Base-by-base conservation (phyloP, 1,140 invertebrate genomes). In the Calliopsis andreniformis region DNA sequence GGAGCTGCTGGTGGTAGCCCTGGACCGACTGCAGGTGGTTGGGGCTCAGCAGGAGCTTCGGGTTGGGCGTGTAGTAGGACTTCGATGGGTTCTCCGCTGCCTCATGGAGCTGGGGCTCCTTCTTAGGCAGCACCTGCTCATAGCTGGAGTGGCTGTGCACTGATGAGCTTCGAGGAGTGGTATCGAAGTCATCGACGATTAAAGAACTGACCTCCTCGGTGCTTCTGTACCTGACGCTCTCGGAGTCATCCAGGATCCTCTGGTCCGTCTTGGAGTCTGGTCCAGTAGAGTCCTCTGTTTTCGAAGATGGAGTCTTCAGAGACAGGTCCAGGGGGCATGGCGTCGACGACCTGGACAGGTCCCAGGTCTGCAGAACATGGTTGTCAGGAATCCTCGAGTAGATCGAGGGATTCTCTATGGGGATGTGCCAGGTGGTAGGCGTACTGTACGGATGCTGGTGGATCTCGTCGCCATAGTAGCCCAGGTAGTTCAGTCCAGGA, bases 291-390 rank as follows among this genome's bases (percentile, higher is more conserved):
- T 90, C 88, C 49, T 69, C 80, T 10, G 63, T 73, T 12, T 64
- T 77, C 7, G 87, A 82, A 12, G 56, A 82, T n/a, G 61, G 59
- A 1, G 91, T 82, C 58, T 93, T 93, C 30, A 93, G 39, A 4
- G 92, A 93, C 4, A 93, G 66, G 61, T 93, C 93, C 61, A 93
- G 76, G 0, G 92, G 92, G 45, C 85, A 86, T 6, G 91, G 90
- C 3, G 86, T 89, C 1, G 81, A 53, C 0, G 87, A 70, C 3
- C 83, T 71, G 14, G 80, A 62, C 8, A 76, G 8, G 2, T 87
- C 84, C 84, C 83, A 88, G 0, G 78, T 47, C 3, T 75, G 85
- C n/a, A 87, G 61, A 20, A 76, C 71, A 61, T 85, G 86, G 8
- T 58, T 64, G 0, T 79, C 55, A 3, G 72, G 62, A 32, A 67